phyloP scores from a whole-genome alignment of 2,888 invertebrate genomes.

The Cloeon dipterum region DNA sequence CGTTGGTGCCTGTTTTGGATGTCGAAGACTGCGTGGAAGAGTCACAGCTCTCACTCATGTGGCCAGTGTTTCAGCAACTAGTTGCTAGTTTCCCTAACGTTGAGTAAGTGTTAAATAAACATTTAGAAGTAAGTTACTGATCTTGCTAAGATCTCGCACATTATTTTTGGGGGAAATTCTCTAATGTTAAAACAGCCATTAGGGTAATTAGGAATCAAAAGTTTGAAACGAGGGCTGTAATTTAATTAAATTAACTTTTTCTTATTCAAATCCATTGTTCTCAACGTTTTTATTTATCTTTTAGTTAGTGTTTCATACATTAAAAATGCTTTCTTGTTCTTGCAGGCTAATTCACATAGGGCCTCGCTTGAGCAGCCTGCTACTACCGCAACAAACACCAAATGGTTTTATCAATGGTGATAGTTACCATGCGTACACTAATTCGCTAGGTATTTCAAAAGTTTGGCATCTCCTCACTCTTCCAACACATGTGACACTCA shows the following conservation, averaged over 20 bases:
- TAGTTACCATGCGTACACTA: conserved; percentile 8
- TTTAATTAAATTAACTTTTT: neutral
- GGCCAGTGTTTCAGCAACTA: conserved; percentile 26
- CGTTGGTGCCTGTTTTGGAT: conserved; percentile 28
- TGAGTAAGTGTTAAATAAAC: conserved; percentile 14
- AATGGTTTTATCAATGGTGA: conserved; percentile 17
- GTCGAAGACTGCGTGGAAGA: conserved; percentile 24
- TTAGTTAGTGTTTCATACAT: neutral
- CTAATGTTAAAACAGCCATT: too few species aligned
- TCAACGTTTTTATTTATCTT: conserved; percentile 3
- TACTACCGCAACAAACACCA: conserved; percentile 21
- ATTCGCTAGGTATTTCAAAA: conserved; percentile 13
- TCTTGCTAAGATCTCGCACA: too few species aligned
- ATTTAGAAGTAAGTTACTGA: neutral
- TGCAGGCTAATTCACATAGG: conserved; percentile 28
- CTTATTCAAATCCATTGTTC: too few species aligned
- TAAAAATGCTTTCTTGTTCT: neutral
- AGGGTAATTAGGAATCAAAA: too few species aligned
- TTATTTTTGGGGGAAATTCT: too few species aligned
- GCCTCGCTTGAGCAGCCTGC: conserved; percentile 27
- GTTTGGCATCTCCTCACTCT: conserved; percentile 23
- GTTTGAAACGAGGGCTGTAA: too few species aligned
- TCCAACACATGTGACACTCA: conserved; percentile 17
- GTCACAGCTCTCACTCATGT: conserved; percentile 24
- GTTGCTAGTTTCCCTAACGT: conserved; percentile 26